A percentile compares a stretch with the other conserved stretches of the same genome.
Evolutionary conservation across 2,797 vertebrate species (phyloP).

Genomic region (Loris lydekkerianus): DNA sequence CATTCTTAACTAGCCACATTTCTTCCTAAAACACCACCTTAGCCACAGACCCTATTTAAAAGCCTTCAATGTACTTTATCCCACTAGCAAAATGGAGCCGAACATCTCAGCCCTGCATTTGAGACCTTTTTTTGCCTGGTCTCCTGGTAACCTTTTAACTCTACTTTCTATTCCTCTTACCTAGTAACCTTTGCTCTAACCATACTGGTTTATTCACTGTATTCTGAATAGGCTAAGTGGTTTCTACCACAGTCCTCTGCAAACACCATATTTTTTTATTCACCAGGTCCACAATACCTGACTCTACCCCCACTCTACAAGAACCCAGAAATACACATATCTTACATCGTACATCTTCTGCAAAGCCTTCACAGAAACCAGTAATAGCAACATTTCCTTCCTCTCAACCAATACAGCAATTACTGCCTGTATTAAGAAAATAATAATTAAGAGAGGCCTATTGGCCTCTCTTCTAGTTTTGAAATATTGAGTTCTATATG

Average conservation of each 20-base stretch:
- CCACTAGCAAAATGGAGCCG: background rate
- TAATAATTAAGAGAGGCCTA: background rate
- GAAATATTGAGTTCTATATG: background rate
- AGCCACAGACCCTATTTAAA: background rate
- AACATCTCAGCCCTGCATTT: background rate
- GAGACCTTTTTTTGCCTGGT: background rate
- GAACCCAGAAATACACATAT: slow-evolving; percentile 7
- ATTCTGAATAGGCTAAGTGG: background rate
- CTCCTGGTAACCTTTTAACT: slow-evolving; percentile 32
- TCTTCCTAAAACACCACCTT: slow-evolving; percentile 20
- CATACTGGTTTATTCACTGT: background rate
- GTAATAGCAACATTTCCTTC: background rate
- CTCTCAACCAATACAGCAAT: background rate
- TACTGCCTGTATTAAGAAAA: background rate
- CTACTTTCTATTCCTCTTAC: background rate
- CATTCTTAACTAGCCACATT: background rate
- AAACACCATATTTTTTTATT: background rate
- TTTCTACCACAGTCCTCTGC: background rate
- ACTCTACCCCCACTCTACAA: background rate
- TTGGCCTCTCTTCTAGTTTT: slow-evolving; percentile 25
- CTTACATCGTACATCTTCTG: background rate
- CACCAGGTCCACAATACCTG: background rate
- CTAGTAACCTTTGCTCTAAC: background rate
- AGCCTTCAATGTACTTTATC: background rate
- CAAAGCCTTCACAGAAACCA: background rate